These are phyloP conservation scores for Drosophila paulistorum DNA, from an alignment of 1,140 invertebrate genomes.

Conservation along the genomic window DNA sequence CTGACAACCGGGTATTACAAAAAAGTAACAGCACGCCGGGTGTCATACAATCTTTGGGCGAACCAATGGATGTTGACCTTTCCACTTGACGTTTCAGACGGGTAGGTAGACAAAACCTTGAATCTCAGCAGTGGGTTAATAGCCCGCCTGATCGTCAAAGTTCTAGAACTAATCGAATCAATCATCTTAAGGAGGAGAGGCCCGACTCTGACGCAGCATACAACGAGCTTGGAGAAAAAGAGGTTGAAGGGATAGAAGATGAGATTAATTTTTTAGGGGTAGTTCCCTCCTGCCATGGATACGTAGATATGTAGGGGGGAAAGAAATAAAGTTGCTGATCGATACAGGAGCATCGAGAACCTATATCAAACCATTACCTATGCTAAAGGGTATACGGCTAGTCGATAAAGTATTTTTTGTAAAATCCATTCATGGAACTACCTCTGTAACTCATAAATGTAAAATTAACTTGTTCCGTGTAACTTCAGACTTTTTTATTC, in stretches of 20 bases:
- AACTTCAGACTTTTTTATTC: too few species aligned
- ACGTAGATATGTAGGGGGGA: too few species aligned
- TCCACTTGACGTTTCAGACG: neutral
- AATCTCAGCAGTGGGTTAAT: neutral
- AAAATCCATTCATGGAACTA: too few species aligned
- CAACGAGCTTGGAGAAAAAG: neutral
- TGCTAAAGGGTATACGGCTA: too few species aligned
- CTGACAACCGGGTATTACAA: too few species aligned
- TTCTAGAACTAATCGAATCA: neutral
- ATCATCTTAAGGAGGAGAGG: neutral
- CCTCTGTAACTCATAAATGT: too few species aligned
- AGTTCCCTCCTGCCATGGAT: neutral
- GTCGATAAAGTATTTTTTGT: too few species aligned
- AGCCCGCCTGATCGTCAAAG: slow-evolving; percentile 1
- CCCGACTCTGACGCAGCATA: neutral
- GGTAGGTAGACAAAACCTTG: neutral
- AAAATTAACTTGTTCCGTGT: neutral
- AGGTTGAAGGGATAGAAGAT: too few species aligned
- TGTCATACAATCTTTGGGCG: neutral
- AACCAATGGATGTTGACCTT: slow-evolving; percentile 3
- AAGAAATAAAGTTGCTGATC: too few species aligned
- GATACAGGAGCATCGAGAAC: neutral
- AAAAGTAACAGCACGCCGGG: too few species aligned
- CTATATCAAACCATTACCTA: too few species aligned
- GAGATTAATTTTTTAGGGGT: neutral